A percentile compares a stretch with the other conserved stretches of the same genome.
phyloP scores from a whole-genome alignment of 2,888 invertebrate species.

The Pollenia labialis region DNA sequence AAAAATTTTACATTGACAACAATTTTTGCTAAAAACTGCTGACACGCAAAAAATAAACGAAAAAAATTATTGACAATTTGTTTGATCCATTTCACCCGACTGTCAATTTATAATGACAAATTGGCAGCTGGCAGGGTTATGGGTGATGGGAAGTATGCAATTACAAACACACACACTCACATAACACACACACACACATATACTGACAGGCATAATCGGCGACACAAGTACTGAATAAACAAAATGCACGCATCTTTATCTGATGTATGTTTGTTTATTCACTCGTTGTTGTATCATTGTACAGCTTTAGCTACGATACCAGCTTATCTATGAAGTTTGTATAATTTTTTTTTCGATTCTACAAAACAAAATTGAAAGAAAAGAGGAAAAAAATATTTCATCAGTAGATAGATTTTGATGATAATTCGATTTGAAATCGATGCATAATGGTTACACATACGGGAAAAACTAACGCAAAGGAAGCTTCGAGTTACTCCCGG shows the following conservation, averaged over 20 bases:
- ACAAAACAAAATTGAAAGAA: conserved; percentile 16
- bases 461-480: not conserved
- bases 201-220: conserved; percentile 13
- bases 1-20: conserved; percentile 66
- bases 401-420: conserved; percentile 59
- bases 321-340: conserved; percentile 47
- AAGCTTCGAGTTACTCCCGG: conserved; percentile 23
- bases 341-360: conserved; percentile 1
- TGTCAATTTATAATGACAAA: conserved; percentile 74
- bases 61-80: conserved; percentile 79
- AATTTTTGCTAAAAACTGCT: conserved; percentile 69
- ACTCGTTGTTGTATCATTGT: not conserved
- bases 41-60: conserved; percentile 62
- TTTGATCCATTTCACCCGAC: conserved; percentile 79
- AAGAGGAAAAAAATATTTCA: conserved; percentile 41
- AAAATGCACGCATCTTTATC: conserved; percentile 42
- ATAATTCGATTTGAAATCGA: conserved; percentile 66
- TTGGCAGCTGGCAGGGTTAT: conserved; percentile 28
- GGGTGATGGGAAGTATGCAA: not conserved
- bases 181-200: not conserved
- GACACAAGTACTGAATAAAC: conserved; percentile 10
- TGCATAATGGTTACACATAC: conserved; percentile 40
- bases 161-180: not conserved
- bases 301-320: conserved; percentile 51
- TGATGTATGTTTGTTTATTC: not conserved